A percentile compares a stretch with the other conserved stretches of the same genome.
Evolutionary conservation across 1,140 invertebrate species (phyloP).

Genomic region (Hydropsyche tenuis): DNA sequence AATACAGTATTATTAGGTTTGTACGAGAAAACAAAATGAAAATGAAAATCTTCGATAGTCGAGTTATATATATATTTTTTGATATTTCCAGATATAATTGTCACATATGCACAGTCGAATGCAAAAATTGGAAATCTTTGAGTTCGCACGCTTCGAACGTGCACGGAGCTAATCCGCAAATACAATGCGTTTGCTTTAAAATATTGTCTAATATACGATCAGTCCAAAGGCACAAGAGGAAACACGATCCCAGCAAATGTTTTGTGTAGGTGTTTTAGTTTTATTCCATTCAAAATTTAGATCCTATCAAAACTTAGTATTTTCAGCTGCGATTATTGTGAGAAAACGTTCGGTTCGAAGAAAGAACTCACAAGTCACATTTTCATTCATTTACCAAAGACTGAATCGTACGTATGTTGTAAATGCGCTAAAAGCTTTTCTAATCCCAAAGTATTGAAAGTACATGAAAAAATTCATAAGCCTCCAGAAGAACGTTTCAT

Average conservation of each 20-base stretch:
- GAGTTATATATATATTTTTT: not conserved
- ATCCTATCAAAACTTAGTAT: not conserved
- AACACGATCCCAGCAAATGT: slow-evolving; percentile 15
- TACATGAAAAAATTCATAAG: slow-evolving; percentile 56
- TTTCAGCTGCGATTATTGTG: slow-evolving; percentile 39
- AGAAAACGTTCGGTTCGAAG: slow-evolving; percentile 33
- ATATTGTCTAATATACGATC: slow-evolving; percentile 35
- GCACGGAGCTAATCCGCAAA: slow-evolving; percentile 35
- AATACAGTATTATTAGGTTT: not conserved
- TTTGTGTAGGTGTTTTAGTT: not conserved
- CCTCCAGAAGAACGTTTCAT: slow-evolving; percentile 53
- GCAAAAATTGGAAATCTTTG: slow-evolving; percentile 36
- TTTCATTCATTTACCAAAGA: slow-evolving; percentile 36
- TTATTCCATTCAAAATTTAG: too few relatives aligned
- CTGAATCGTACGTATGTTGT: slow-evolving; percentile 52
- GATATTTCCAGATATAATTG: slow-evolving; percentile 37
- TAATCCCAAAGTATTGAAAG: slow-evolving; percentile 52
- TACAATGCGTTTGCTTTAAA: slow-evolving; percentile 43
- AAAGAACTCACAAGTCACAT: slow-evolving; percentile 32
- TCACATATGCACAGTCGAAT: slow-evolving; percentile 41
- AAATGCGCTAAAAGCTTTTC: slow-evolving; percentile 55
- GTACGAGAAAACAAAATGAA: not conserved
- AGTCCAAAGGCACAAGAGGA: slow-evolving; percentile 30
- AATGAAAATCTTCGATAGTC: not conserved
- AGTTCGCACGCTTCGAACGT: slow-evolving; percentile 29